phyloP scores from a whole-genome alignment of 1,140 invertebrate genomes.

The Ceratosolen solmsi region DNA sequence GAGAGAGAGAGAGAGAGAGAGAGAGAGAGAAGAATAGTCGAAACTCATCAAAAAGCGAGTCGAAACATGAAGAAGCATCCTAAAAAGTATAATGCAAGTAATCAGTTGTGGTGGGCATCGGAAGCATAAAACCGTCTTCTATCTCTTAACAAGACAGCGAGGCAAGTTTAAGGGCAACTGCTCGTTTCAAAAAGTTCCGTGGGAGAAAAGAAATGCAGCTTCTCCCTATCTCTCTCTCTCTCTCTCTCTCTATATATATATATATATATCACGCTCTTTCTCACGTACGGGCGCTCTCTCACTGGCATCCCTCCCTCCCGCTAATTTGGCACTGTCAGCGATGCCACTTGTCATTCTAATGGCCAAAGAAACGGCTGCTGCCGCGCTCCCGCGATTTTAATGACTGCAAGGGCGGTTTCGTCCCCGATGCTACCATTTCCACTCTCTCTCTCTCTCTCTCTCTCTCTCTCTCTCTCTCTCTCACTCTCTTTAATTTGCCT shows the following conservation, averaged over 20 bases:
- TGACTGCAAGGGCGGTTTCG: constrained; percentile 57
- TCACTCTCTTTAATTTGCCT: constrained; percentile 65
- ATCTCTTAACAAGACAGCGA: constrained; percentile 38
- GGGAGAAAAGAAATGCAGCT: not conserved
- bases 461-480: constrained; percentile 30
- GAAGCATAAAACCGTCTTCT: constrained; percentile 41
- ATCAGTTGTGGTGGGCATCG: constrained; percentile 28
- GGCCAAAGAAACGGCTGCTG: constrained; percentile 60
- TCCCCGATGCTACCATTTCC: constrained; percentile 13
- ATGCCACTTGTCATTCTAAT: constrained; percentile 72
- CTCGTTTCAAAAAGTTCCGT: not conserved
- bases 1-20: not conserved
- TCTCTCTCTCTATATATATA: not conserved
- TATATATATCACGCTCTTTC: constrained; percentile 61
- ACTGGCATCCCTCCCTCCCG: constrained; percentile 47
- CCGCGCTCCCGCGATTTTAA: constrained; percentile 62
- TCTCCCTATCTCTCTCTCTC: not conserved
- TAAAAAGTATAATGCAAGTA: constrained; percentile 27
- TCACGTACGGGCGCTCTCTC: no score
- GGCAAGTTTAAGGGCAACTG: not conserved
- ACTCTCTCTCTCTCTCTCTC: constrained; percentile 13
- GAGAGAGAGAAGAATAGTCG: not conserved
- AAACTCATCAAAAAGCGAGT: constrained; percentile 13
- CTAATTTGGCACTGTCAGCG: constrained; percentile 72
- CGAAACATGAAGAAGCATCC: not conserved